Conservation (phyloP, 1,140 invertebrate genomes). For the Drosophila rufa region DNA sequence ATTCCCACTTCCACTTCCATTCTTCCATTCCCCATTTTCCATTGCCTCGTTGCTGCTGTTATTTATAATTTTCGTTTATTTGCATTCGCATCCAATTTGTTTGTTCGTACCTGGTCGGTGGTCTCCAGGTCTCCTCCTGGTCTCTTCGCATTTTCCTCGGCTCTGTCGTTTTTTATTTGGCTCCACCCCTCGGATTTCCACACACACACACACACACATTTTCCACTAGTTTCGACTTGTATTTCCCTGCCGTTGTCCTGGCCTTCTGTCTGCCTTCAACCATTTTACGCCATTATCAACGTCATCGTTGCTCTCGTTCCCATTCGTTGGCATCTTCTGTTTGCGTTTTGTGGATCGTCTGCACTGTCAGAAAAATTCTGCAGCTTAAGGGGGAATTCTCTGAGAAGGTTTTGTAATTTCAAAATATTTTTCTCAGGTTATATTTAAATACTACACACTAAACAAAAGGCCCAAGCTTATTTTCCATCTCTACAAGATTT, state of each 20-base stretch:
- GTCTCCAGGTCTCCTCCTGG: constrained; percentile 29
- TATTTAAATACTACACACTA: too few relatives aligned
- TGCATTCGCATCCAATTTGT: constrained; percentile 85
- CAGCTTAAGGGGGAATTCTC: not conserved
- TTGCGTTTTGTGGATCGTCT: constrained; percentile 39
- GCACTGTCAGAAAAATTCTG: not conserved
- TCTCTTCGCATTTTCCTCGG: constrained; percentile 49
- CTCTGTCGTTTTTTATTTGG: constrained; percentile 45
- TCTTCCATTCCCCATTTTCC: constrained; percentile 43
- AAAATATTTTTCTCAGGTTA: too few relatives aligned
- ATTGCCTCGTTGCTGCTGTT: constrained; percentile 66
- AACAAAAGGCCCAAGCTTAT: too few relatives aligned
- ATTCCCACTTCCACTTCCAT: constrained; percentile 43
- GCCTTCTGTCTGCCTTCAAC: constrained; percentile 63
- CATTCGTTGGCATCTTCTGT: constrained; percentile 44
- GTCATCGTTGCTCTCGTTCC: constrained; percentile 57
- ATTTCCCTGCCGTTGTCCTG: constrained; percentile 28
- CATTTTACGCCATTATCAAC: constrained; percentile 80
- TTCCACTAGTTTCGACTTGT: constrained; percentile 47
- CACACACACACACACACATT: constrained; percentile 14
- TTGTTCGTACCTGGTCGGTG: constrained; percentile 61
- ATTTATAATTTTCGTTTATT: constrained; percentile 85
- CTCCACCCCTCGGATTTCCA: constrained; percentile 11
- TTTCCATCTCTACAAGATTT: too few relatives aligned
- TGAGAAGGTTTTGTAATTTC: not conserved